Base-by-base conservation (phyloP, 1,140 invertebrate species). In the Drosophila nannoptera region DNA sequence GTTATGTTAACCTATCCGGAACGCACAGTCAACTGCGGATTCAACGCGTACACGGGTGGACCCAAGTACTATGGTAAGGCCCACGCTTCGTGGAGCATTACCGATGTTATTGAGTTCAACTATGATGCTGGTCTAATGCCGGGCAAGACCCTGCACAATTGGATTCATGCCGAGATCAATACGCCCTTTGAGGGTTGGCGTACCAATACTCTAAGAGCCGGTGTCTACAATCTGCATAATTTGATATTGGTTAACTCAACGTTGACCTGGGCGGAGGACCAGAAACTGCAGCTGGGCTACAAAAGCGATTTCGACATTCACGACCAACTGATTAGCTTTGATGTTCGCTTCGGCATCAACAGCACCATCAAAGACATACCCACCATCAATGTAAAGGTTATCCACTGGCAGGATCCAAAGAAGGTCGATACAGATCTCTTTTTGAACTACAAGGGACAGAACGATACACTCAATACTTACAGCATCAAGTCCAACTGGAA, bases 151-250 rank as follows among this genome's bases (percentile, higher is more conserved):
- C 84, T 92, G 8, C 80, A 91, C n/a, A 82, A 90, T 6, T 83
- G 88, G 63, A 77, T 89, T 63, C 81, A 76, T 7, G 92, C 90
- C 1, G 92, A 93, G 59, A 73, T 95, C 7, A 88, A 92, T 1
- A 95, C 94, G 1, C 95, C 95, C 0, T 95, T 95, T 74, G 90
- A 92, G 4, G 92, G 93, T n/a, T 95, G 94, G 94, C 92, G 90
- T 55, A 92, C 92, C 38, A 95, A 94, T 14, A 92, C 92, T 14
- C 89, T 95, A 0, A 91, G 92, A 71, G 83, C 74, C 9, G 90
- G 89, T 0, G 43, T 90, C 3, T 90, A 88, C 7, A 75, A 87
- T 49, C 12, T 53, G 5, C 53, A 78, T 4, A 89, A 90, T 46
- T 43, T 88, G 32, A 70, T 90, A 5, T 66, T 86, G 22, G 65